These are phyloP conservation scores for Bombus sylvicola DNA, from an alignment of 1,140 invertebrate genomes.

Conservation along the genomic window DNA sequence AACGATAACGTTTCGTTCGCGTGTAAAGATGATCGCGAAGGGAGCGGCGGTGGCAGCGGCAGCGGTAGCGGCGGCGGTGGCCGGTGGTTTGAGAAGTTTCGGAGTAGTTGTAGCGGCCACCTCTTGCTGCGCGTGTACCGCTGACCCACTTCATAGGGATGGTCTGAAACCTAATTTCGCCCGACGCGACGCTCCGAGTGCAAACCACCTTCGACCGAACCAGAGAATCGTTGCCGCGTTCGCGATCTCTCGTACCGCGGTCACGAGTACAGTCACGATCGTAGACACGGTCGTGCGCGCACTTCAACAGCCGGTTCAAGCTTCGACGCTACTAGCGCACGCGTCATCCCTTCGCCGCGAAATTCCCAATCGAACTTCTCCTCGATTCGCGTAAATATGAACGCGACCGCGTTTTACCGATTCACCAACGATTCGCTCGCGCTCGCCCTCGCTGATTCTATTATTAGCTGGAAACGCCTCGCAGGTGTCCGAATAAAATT, in stretches of 20 bases:
- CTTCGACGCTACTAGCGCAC: neutral
- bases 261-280: neutral
- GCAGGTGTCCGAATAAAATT: constrained; percentile 53
- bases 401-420: no score
- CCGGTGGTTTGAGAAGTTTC: neutral
- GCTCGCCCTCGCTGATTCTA: constrained; percentile 27
- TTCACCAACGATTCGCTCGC: neutral
- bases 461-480: constrained; percentile 53
- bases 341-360: neutral
- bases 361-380: neutral
- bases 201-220: neutral
- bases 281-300: no score
- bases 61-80: neutral
- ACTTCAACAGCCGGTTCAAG: neutral
- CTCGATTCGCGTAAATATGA: neutral
- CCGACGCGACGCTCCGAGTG: neutral
- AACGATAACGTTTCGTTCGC: neutral
- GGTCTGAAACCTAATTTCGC: constrained; percentile 53
- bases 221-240: no score
- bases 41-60: neutral
- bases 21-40: neutral
- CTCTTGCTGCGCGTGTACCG: constrained; percentile 41
- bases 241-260: no score
- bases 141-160: constrained; percentile 58
- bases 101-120: neutral